Percentiles rank a stretch among this genome's conserved stretches.
Conservation (phyloP, 1,140 invertebrate species). For the Macrobrachium rosenbergii region DNA sequence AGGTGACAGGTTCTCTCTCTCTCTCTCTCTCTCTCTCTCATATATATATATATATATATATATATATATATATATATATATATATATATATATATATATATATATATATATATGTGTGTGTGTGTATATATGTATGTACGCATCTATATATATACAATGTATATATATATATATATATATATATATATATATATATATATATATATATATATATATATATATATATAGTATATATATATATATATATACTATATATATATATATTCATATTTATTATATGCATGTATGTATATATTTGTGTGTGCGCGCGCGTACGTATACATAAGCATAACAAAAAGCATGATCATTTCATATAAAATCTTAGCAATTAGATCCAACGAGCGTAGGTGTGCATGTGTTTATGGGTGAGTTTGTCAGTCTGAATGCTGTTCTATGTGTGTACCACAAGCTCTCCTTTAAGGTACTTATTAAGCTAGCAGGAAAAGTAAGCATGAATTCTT, state of each 20-base stretch:
- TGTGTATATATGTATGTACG: not conserved
- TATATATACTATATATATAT: not conserved
- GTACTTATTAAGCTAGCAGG: no score
- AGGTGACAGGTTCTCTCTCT: no score
- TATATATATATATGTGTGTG: not conserved
- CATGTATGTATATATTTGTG: not conserved
- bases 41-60: not conserved
- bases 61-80: not conserved
- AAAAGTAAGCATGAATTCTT: no score
- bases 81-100: conserved; percentile 16
- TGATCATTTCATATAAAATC: no score
- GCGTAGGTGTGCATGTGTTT: not conserved
- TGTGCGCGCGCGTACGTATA: no score
- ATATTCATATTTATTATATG: no score
- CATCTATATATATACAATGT: not conserved
- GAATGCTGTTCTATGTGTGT: no score
- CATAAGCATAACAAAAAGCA: no score
- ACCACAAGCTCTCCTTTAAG: no score
- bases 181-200: no score
- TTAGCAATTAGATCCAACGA: no score
- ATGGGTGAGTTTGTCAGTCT: conserved; percentile 41
- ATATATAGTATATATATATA: conserved; percentile 24
- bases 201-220: not conserved
- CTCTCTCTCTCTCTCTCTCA: no score
- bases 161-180: not conserved